These are phyloP conservation scores for Phaenicophaeus curvirostris DNA, from an alignment of 2,797 vertebrate genomes.

Conservation along the genomic window DNA sequence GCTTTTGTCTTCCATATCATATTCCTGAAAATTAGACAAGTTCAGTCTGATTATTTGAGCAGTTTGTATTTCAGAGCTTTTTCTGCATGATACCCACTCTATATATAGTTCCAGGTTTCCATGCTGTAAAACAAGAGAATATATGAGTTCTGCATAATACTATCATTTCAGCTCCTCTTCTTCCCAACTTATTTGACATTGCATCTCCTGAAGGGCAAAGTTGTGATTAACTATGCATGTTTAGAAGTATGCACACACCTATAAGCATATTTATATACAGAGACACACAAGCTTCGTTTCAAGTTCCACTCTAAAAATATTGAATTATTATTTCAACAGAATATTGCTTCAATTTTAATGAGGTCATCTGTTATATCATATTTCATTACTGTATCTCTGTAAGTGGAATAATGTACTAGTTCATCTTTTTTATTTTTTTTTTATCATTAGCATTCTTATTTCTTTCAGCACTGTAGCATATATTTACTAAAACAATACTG, in stretches of 20 bases:
- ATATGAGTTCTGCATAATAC: neutral
- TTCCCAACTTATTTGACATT: neutral
- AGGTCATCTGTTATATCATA: neutral
- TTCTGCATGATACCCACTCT: neutral
- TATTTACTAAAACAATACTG: neutral
- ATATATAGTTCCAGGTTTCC: neutral
- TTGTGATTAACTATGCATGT: neutral
- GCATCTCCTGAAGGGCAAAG: neutral
- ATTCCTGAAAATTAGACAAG: conserved; percentile 48
- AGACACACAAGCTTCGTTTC: neutral
- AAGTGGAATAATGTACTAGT: neutral
- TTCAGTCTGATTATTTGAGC: neutral
- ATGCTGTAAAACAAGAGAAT: neutral
- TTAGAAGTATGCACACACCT: neutral
- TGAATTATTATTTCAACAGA: neutral
- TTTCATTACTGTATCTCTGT: neutral
- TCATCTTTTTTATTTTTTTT: neutral
- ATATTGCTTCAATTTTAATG: neutral
- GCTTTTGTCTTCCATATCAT: conserved; percentile 64
- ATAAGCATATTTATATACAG: neutral
- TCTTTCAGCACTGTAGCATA: neutral
- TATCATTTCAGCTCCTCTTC: neutral
- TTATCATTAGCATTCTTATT: neutral
- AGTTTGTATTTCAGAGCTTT: conserved; percentile 58
- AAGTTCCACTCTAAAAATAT: neutral